Conservation (phyloP, 1,140 invertebrate genomes). For the Diorhabda carinulata region DNA sequence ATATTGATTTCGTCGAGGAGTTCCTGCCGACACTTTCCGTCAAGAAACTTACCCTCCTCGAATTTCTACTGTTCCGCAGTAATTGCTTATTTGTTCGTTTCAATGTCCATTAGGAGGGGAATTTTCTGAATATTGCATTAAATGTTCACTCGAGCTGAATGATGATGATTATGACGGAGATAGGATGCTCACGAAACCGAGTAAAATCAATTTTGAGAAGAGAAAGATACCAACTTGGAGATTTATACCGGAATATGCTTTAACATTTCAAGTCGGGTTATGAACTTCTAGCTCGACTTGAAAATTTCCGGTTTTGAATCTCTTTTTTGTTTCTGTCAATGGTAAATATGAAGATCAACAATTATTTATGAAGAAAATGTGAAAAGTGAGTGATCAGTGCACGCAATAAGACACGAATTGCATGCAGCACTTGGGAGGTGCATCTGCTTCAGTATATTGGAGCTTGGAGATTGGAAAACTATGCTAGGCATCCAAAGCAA, state of each 20-base stretch:
- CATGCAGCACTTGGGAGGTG: too few species aligned
- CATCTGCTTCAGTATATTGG: too few species aligned
- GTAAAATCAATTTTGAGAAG: constrained; percentile 1
- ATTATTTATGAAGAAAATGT: too few species aligned
- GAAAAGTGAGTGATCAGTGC: too few species aligned
- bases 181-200: constrained; percentile 1
- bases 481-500: too few species aligned
- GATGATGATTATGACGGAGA: background rate
- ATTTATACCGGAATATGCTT: background rate
- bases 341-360: too few species aligned
- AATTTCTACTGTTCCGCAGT: constrained; percentile 1
- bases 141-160: constrained; percentile 2
- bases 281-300: background rate
- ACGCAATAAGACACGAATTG: too few species aligned
- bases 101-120: constrained; percentile 1
- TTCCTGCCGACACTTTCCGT: background rate
- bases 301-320: background rate
- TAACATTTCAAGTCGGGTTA: background rate
- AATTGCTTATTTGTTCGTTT: constrained; percentile 2
- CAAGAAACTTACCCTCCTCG: constrained; percentile 1
- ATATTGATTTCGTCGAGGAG: constrained; percentile 2
- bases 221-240: background rate
- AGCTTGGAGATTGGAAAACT: too few species aligned
- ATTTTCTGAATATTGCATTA: constrained; percentile 3
- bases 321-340: background rate